A percentile compares a stretch with the other conserved stretches of the same genome.
Conservation (phyloP, 2,888 invertebrate species). For the Tortricodes alternella region DNA sequence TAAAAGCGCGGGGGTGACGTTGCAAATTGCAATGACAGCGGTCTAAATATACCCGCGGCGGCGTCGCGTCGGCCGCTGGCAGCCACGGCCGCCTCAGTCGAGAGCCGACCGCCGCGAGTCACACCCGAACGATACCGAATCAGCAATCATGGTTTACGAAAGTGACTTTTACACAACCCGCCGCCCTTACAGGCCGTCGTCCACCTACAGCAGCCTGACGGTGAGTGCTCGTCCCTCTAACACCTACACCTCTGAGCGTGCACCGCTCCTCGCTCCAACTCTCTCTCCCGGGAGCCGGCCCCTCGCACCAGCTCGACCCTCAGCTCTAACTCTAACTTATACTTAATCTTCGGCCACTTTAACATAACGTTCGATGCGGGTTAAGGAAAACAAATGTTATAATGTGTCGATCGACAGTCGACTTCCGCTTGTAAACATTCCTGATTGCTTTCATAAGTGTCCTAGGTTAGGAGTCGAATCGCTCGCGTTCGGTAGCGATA, state of each 20-base stretch:
- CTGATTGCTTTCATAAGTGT: constrained; percentile 59
- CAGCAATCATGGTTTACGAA: constrained; percentile 93
- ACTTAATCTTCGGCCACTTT: constrained; percentile 38
- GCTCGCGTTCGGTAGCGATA: constrained; percentile 29
- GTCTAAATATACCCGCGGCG: constrained; percentile 74
- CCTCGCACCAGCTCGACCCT: constrained; percentile 76
- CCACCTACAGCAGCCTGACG: constrained; percentile 92
- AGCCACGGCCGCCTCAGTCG: constrained; percentile 69
- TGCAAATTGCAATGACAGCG: constrained; percentile 82
- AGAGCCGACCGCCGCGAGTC: constrained; percentile 76
- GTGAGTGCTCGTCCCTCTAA: constrained; percentile 64
- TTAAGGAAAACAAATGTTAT: constrained; percentile 17
- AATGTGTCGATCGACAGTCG: constrained; percentile 45
- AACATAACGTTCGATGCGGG: constrained; percentile 34
- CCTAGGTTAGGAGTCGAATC: constrained; percentile 28
- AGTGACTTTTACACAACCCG: constrained; percentile 95
- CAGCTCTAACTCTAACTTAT: constrained; percentile 45
- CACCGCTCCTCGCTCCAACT: constrained; percentile 66
- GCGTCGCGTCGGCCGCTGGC: constrained; percentile 52
- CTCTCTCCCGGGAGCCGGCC: constrained; percentile 75
- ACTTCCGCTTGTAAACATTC: constrained; percentile 65
- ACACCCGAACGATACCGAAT: constrained; percentile 71
- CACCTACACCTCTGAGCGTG: constrained; percentile 48
- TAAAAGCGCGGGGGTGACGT: constrained; percentile 68
- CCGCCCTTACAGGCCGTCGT: constrained; percentile 86